Conservation (phyloP, 1,140 invertebrate species). For the Varroa destructor region DNA sequence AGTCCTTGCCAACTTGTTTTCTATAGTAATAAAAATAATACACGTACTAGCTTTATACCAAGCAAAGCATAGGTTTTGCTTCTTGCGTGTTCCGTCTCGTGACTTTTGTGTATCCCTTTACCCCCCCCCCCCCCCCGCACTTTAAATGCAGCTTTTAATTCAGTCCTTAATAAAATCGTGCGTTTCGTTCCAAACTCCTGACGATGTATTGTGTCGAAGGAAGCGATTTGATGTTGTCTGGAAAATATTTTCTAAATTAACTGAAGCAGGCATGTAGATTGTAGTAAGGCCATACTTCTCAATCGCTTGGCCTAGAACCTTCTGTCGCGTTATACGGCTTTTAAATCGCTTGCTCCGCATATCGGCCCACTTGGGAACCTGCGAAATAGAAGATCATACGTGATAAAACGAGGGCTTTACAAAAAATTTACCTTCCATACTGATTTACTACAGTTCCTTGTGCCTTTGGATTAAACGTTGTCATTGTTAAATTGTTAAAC, state of each 20-base stretch:
- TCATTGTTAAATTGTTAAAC: too few species aligned
- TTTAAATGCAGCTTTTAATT: not conserved
- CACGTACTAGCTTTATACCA: too few species aligned
- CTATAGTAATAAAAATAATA: too few species aligned
- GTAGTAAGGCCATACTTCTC: not conserved
- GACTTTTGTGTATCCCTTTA: too few species aligned
- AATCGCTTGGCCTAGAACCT: not conserved
- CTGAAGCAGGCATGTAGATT: constrained; percentile 6
- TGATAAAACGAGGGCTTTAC: too few species aligned
- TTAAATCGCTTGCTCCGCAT: not conserved
- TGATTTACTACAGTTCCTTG: too few species aligned
- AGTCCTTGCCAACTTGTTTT: too few species aligned
- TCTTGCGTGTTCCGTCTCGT: too few species aligned
- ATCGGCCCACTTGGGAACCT: constrained; percentile 20
- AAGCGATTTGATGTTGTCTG: not conserved
- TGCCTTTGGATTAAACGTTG: too few species aligned
- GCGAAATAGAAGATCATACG: not conserved
- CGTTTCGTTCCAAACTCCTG: constrained; percentile 19
- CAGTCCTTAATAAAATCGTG: constrained; percentile 17
- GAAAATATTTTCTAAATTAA: constrained; percentile 15
- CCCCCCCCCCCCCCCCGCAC: too few species aligned
- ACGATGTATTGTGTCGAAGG: not conserved
- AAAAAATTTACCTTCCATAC: too few species aligned
- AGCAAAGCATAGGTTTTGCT: too few species aligned
- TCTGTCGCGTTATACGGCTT: not conserved